A percentile compares a stretch with the other conserved stretches of the same genome.
Conservation (phyloP, 1,140 invertebrate genomes). For the Linepithema humile region DNA sequence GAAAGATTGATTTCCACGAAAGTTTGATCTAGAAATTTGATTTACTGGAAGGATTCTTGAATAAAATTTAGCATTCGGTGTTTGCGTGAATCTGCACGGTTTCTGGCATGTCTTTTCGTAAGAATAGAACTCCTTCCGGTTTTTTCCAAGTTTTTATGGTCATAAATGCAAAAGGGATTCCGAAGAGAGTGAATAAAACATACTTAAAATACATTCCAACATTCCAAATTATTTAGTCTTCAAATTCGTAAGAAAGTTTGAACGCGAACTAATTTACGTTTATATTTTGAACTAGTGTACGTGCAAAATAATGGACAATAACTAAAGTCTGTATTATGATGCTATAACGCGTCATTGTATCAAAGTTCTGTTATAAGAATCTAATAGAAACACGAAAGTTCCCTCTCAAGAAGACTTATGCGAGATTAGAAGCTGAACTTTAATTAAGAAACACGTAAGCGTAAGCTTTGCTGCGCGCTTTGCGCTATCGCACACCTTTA, state of each 20-base stretch:
- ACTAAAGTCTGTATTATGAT: not conserved
- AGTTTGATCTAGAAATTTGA: slow-evolving; percentile 29
- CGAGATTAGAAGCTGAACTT: slow-evolving; percentile 14
- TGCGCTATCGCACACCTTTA: not conserved
- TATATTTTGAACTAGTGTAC: not conserved
- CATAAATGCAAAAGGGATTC: not conserved
- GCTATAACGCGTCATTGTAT: not conserved
- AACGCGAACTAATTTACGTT: not conserved
- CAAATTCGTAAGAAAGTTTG: not conserved
- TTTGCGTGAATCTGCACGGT: not conserved
- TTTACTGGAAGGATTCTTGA: not conserved
- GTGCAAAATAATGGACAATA: no score
- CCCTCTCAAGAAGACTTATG: not conserved
- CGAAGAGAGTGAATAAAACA: not conserved
- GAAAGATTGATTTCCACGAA: not conserved
- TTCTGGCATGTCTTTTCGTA: not conserved
- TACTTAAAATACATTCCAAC: not conserved
- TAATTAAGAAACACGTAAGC: slow-evolving; percentile 30
- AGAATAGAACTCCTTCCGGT: not conserved
- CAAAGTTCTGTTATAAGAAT: slow-evolving; percentile 8
- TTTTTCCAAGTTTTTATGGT: not conserved
- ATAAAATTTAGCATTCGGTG: not conserved
- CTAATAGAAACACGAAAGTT: not conserved
- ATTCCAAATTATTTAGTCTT: not conserved
- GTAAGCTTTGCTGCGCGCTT: not conserved